A percentile compares a stretch with the other conserved stretches of the same genome.
These are phyloP conservation scores for Mormoops blainvillei DNA, from an alignment of 2,113 vertebrate species.

Conservation along the genomic window DNA sequence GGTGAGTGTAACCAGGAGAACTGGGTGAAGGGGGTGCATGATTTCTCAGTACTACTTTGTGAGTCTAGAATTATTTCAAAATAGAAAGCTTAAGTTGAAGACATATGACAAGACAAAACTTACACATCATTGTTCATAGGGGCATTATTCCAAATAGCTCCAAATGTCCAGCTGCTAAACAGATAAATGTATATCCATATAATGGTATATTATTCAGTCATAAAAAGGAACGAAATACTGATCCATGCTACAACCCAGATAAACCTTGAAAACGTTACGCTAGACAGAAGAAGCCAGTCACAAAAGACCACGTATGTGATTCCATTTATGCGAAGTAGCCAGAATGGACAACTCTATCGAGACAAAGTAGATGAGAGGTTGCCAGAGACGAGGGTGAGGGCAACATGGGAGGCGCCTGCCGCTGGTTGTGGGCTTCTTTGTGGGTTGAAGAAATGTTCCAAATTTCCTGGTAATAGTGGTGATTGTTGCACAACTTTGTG, in stretches of 20 bases:
- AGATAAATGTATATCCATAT: background rate
- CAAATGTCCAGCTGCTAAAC: background rate
- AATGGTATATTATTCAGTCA: background rate
- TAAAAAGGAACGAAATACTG: background rate
- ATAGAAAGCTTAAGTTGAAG: background rate
- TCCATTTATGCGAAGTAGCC: background rate
- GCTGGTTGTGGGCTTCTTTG: rapidly evolving
- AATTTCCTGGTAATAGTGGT: background rate
- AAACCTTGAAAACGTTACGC: background rate
- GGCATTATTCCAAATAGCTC: background rate
- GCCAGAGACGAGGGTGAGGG: no score
- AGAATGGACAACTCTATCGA: background rate
- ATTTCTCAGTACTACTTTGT: background rate
- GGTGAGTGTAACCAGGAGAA: background rate
- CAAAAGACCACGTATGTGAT: background rate
- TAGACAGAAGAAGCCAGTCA: background rate
- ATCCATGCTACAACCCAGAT: background rate
- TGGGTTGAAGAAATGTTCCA: background rate
- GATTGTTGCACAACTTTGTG: background rate
- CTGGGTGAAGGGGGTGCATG: background rate
- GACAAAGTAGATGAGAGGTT: background rate
- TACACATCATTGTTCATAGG: background rate
- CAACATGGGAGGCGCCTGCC: background rate
- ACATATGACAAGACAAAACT: no score
- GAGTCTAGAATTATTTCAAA: background rate